Percentiles rank a stretch among this genome's conserved stretches.
phyloP scores from a whole-genome alignment of 1,140 invertebrate species.

The Dinothrombium tinctorium region DNA sequence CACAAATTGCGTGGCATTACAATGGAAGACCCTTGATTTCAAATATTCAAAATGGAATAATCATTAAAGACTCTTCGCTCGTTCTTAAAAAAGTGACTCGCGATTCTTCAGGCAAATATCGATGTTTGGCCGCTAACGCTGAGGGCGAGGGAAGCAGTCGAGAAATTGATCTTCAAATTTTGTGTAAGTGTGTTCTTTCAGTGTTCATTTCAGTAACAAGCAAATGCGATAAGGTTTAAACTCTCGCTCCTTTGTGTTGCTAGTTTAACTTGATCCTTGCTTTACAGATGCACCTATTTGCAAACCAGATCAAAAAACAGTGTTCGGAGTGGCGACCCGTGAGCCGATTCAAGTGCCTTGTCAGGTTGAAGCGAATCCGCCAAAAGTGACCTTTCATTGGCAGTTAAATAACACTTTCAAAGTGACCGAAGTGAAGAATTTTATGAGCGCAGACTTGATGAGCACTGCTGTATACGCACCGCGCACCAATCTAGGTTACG shows the following conservation, averaged over 20 bases:
- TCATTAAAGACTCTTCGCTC: conserved; percentile 11
- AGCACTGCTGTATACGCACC: conserved; percentile 24
- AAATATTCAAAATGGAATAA: conserved; percentile 1
- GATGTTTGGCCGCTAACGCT: conserved; percentile 13
- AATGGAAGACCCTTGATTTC: conserved; percentile 18
- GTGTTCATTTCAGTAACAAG: neutral
- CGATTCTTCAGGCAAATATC: conserved; percentile 13
- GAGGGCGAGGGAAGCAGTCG: conserved; percentile 15
- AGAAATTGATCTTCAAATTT: conserved; percentile 13
- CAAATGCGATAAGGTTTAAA: neutral
- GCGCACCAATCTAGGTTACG: conserved; percentile 58
- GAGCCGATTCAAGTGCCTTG: conserved; percentile 17
- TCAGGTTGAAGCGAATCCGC: conserved; percentile 17
- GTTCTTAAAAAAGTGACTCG: conserved; percentile 12
- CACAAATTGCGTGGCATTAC: conserved; percentile 55
- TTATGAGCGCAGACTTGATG: neutral
- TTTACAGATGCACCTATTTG: conserved; percentile 17
- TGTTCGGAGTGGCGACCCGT: conserved; percentile 15
- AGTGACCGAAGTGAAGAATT: neutral
- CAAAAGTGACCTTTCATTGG: conserved; percentile 17
- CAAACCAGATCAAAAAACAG: conserved; percentile 11
- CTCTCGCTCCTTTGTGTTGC: neutral
- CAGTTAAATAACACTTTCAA: conserved; percentile 14
- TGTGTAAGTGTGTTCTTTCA: conserved; percentile 12
- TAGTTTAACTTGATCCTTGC: neutral